Percentiles rank a stretch among this genome's conserved stretches.
Evolutionary conservation across 1,140 invertebrate species (phyloP).

Genomic region (Bilobella aurantiaca): DNA sequence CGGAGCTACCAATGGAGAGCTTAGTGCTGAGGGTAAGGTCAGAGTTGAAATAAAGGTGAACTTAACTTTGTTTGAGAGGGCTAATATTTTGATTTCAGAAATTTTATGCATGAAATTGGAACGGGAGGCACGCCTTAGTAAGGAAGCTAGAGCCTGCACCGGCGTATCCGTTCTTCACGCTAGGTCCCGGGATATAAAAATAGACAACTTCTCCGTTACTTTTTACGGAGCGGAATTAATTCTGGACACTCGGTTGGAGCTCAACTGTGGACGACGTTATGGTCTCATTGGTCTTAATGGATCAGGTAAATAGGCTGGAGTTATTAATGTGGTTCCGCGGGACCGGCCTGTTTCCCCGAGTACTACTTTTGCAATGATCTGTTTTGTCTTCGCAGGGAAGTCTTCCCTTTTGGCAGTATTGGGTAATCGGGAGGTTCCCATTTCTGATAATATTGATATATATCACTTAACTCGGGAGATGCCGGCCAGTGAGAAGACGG

Average conservation of each 20-base stretch:
- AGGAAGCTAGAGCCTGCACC: slow-evolving; percentile 85
- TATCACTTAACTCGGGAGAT: slow-evolving; percentile 90
- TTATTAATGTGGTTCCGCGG: too few species aligned
- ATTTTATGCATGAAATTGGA: slow-evolving; percentile 77
- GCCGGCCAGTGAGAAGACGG: slow-evolving; percentile 49
- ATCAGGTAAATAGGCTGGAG: too few species aligned
- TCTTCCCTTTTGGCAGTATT: slow-evolving; percentile 84
- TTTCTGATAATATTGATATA: slow-evolving; percentile 95
- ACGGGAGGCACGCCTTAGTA: slow-evolving; percentile 77
- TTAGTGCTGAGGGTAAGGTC: slow-evolving; percentile 16
- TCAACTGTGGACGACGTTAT: slow-evolving; percentile 93
- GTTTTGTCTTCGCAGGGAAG: too few species aligned
- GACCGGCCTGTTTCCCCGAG: too few species aligned
- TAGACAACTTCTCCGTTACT: slow-evolving; percentile 92
- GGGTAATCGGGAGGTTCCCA: slow-evolving; percentile 86
- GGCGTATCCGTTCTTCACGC: slow-evolving; percentile 90
- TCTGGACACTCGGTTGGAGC: slow-evolving; percentile 87
- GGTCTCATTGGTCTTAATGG: slow-evolving; percentile 68
- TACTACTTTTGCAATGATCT: too few species aligned
- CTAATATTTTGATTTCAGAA: slow-evolving; percentile 46
- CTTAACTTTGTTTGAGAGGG: neutral
- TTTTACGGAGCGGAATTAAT: slow-evolving; percentile 95
- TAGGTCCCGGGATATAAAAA: slow-evolving; percentile 89
- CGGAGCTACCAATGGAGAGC: slow-evolving; percentile 35
- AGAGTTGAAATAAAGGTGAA: neutral